These are phyloP conservation scores for Sarcophaga peregrina DNA, from an alignment of 1,140 invertebrate species.

Conservation along the genomic window DNA sequence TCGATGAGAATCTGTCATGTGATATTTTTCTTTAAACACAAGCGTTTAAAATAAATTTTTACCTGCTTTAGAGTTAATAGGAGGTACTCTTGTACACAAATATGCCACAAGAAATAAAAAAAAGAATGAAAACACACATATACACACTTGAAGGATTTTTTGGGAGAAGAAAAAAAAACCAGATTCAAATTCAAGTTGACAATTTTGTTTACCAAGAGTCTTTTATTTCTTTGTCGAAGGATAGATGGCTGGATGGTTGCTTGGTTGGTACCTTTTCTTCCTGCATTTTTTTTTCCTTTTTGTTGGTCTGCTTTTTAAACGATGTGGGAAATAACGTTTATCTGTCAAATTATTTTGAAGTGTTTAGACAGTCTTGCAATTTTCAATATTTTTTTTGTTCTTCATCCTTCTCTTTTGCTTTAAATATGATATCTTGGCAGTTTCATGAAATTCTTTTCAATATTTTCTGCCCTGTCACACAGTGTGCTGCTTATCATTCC, in stretches of 20 bases:
- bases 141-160: too few species aligned
- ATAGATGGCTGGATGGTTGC: background rate
- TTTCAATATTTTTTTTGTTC: background rate
- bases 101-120: too few species aligned
- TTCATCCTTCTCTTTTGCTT: background rate
- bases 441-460: background rate
- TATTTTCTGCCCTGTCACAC: background rate
- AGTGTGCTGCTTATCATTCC: too few species aligned
- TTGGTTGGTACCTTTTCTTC: background rate
- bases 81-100: background rate
- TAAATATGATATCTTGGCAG: constrained; percentile 1
- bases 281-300: background rate
- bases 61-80: background rate
- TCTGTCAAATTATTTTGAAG: constrained; percentile 66
- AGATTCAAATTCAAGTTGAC: constrained; percentile 6
- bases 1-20: background rate
- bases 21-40: background rate
- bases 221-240: background rate
- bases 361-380: constrained; percentile 60
- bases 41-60: background rate
- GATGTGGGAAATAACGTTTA: constrained; percentile 60
- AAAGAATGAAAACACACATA: too few species aligned
- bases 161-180: background rate
- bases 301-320: background rate
- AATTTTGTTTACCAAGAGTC: background rate